phyloP scores from a whole-genome alignment of 1,140 invertebrate genomes.

The Drosophila parvula region DNA sequence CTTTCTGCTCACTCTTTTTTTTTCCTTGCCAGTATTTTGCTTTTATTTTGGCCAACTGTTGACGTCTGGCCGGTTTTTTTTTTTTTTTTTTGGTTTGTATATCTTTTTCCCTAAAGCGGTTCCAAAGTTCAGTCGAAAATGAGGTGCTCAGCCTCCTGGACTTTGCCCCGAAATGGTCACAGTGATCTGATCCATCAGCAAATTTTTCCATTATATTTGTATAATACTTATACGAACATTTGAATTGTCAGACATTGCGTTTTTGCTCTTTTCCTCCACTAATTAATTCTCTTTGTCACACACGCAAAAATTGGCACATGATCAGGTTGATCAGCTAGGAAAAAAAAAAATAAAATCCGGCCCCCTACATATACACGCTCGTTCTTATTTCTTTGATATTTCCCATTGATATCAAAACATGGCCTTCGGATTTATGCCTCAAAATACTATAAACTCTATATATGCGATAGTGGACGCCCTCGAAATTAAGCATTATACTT shows the following conservation, averaged over 20 bases:
- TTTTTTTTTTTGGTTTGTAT: no score
- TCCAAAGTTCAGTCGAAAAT: slow-evolving; percentile 63
- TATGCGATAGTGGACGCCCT: slow-evolving; percentile 17
- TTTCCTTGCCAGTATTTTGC: slow-evolving; percentile 11
- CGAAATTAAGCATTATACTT: slow-evolving; percentile 3
- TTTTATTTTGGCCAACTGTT: slow-evolving; percentile 62
- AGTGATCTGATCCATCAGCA: slow-evolving; percentile 18
- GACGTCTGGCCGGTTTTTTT: slow-evolving; percentile 55
- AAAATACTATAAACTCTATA: slow-evolving; percentile 11
- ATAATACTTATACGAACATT: slow-evolving; percentile 14
- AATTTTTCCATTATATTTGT: slow-evolving; percentile 43
- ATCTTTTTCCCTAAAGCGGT: slow-evolving; percentile 20
- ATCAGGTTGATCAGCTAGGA: slow-evolving; percentile 28
- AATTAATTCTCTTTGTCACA: slow-evolving; percentile 39
- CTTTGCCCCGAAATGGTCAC: slow-evolving; percentile 44
- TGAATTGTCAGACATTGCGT: slow-evolving; percentile 23
- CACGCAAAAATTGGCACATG: slow-evolving; percentile 66
- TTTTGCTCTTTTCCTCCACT: slow-evolving; percentile 12
- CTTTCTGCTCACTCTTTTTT: slow-evolving; percentile 10
- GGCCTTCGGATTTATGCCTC: slow-evolving; percentile 18
- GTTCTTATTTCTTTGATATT: slow-evolving; percentile 22
- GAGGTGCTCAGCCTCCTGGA: slow-evolving; percentile 45
- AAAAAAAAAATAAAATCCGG: slow-evolving; percentile 20
- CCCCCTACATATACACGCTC: slow-evolving; percentile 18
- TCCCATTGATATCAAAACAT: slow-evolving; percentile 34